A percentile compares a stretch with the other conserved stretches of the same genome.
Conservation (phyloP, 2,113 vertebrate genomes). For the Ameiurus melas region DNA sequence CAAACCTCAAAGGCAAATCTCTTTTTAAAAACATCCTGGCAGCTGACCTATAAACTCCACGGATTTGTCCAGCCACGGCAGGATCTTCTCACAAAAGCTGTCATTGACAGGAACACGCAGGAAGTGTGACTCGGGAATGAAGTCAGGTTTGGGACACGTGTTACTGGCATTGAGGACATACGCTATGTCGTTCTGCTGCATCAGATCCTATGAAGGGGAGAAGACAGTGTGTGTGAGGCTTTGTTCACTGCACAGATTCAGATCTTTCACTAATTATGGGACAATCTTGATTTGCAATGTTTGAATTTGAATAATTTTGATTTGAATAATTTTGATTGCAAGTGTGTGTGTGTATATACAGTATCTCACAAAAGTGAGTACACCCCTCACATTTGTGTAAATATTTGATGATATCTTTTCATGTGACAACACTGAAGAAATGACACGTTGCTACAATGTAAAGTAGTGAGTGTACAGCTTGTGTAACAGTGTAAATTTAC, state of each 20-base stretch:
- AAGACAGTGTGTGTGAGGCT: background rate
- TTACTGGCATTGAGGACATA: constrained; percentile 93
- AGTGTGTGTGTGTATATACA: too few relatives aligned
- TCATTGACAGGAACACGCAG: constrained; percentile 94
- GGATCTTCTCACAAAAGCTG: constrained; percentile 96
- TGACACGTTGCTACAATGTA: too few relatives aligned
- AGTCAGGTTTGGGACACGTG: constrained; percentile 95
- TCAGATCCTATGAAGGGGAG: constrained; percentile 80
- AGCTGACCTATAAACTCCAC: constrained; percentile 92
- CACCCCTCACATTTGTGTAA: too few relatives aligned
- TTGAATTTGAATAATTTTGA: too few relatives aligned
- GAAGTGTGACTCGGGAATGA: constrained; percentile 91
- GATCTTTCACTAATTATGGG: background rate
- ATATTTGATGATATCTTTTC: too few relatives aligned
- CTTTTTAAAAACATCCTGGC: background rate
- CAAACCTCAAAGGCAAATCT: background rate
- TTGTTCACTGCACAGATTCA: background rate
- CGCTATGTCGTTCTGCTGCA: constrained; percentile 91
- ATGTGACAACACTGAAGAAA: too few relatives aligned
- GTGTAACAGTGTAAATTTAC: too few relatives aligned
- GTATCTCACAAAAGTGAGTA: too few relatives aligned
- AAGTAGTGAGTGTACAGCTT: too few relatives aligned
- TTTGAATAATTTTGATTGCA: too few relatives aligned
- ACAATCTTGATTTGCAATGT: background rate
- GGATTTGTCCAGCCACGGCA: constrained; percentile 93